These are phyloP conservation scores for Macrophya alboannulata DNA, from an alignment of 2,888 invertebrate genomes.

Conservation along the genomic window DNA sequence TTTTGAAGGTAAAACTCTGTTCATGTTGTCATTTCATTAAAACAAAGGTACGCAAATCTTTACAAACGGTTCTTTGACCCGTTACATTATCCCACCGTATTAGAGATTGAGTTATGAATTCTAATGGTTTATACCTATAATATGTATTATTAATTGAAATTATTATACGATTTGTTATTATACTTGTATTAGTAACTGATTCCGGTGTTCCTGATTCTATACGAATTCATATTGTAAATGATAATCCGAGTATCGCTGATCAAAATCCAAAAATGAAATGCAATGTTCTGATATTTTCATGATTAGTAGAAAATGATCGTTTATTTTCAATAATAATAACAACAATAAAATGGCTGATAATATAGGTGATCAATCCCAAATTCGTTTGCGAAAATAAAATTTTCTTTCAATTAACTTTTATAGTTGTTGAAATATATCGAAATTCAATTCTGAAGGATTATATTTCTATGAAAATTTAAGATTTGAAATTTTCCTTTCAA, in stretches of 20 bases:
- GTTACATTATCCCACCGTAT: slow-evolving; percentile 84
- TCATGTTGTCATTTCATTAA: slow-evolving; percentile 61
- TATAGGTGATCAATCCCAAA: slow-evolving; percentile 85
- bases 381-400: slow-evolving; percentile 83
- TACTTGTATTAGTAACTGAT: slow-evolving; percentile 85
- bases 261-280: slow-evolving; percentile 87
- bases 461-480: slow-evolving; percentile 81
- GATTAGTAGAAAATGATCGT: slow-evolving; percentile 88
- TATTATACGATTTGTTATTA: no score
- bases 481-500: slow-evolving; percentile 83
- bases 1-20: slow-evolving; percentile 66
- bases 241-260: slow-evolving; percentile 87
- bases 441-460: slow-evolving; percentile 84
- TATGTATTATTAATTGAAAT: no score
- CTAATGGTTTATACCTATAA: no score
- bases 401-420: slow-evolving; percentile 82
- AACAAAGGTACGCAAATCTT: slow-evolving; percentile 59
- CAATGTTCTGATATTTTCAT: slow-evolving; percentile 88
- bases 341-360: slow-evolving; percentile 86
- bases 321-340: slow-evolving; percentile 82
- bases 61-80: slow-evolving; percentile 84
- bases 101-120: no score
- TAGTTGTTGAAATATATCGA: slow-evolving; percentile 83
- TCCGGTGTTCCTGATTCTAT: slow-evolving; percentile 87
- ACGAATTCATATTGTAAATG: slow-evolving; percentile 88